Base-by-base conservation (phyloP, 2,888 invertebrate species). In the Apocheima hispidaria region DNA sequence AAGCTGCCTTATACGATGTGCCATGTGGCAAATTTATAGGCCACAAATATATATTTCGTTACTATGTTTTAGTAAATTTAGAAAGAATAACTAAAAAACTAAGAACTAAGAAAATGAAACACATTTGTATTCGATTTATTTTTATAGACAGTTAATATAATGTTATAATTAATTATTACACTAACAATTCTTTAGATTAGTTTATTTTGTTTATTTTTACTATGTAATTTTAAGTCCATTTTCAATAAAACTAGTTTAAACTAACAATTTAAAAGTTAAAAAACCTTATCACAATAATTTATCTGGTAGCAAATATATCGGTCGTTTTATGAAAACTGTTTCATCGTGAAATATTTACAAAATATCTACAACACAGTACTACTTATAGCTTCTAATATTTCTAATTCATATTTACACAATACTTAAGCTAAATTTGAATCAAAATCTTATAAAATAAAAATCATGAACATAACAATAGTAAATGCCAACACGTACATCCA, bases 261-360 rank as follows among this genome's bases (percentile, higher is more conserved):
- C 74, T 66, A 77, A 73, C 68, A 65, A 63, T 33, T 33, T 9
- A 76, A 67, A 74, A 68, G 36, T 59, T 67, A 66, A 50, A 62
- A 67, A 61, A 71, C 72, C 82, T 77, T 82, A 84, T 84, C 83
- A 83, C 83, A 81, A 75, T 59, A 73, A 70, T 16, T 46, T 38
- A 51, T 26, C 14, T 26, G 70, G 63, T 63, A 70, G 40, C 66
- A 65, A 44, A 4, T 30, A 12, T 18, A 68, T 14, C 18, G 5
- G 18, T 56, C 20, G 68, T 68, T 65, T n/a, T 2, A 28, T 30
- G 3, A n/a, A 38, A 50, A 43, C 38, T 23, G 18, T 52, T 52
- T 30, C 9, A 2, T 18, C 9, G 14, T 28, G 21, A 52, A 52
- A 63, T 66, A 66, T 68, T 55, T 68, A 66, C 60, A 70, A 57